Evolutionary conservation across 2,113 vertebrate genomes (phyloP).

Genomic region (Elgaria multicarinata): DNA sequence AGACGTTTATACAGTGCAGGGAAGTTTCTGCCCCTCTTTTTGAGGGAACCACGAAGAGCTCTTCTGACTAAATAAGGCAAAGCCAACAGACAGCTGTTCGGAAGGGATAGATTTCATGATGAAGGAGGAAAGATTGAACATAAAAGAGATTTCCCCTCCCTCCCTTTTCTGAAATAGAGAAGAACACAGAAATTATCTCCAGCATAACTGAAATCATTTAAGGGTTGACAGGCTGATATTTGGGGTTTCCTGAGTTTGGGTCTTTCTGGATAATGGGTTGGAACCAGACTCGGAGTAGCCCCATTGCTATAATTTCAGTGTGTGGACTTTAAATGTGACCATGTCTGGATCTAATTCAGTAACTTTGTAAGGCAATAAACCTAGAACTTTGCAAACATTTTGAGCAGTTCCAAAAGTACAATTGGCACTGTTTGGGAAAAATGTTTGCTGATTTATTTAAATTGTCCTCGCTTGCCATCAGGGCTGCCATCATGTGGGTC

Average conservation of each 20-base stretch:
- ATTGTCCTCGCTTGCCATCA: not conserved
- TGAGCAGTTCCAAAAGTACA: not conserved
- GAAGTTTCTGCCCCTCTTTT: not conserved
- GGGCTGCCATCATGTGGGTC: too few species aligned
- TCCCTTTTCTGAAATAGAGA: not conserved
- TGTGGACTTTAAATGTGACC: too few species aligned
- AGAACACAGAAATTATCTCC: not conserved
- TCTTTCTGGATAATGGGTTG: not conserved
- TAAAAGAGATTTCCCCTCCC: too few species aligned
- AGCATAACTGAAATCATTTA: not conserved
- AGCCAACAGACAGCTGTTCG: not conserved
- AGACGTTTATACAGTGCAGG: not conserved
- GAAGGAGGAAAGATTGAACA: not conserved
- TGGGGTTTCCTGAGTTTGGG: not conserved
- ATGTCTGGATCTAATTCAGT: too few species aligned
- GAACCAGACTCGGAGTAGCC: not conserved
- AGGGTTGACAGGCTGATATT: not conserved
- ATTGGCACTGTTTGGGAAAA: not conserved
- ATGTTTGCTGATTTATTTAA: not conserved
- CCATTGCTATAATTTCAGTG: too few species aligned
- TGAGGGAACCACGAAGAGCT: not conserved
- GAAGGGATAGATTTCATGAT: not conserved
- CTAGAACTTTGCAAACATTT: not conserved
- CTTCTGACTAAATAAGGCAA: conserved; percentile 27
- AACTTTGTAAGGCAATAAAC: too few species aligned